Evolutionary conservation across 2,797 vertebrate genomes (phyloP).

Genomic region (Uromys caudimaculatus): DNA sequence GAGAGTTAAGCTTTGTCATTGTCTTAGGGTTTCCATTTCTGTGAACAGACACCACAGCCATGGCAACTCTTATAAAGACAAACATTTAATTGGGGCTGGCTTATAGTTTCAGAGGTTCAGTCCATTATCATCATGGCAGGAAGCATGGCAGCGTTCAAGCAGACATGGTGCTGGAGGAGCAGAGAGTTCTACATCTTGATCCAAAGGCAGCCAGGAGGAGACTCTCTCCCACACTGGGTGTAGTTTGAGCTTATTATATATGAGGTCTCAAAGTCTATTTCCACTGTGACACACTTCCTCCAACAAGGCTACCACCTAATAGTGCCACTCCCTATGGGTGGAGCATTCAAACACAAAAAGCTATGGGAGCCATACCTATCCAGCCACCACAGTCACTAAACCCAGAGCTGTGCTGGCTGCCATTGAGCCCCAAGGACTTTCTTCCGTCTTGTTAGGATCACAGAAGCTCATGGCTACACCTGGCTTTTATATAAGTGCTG

Average conservation of each 20-base stretch:
- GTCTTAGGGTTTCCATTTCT: neutral
- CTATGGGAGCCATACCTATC: neutral
- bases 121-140: neutral
- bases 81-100: neutral
- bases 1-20: neutral
- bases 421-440: neutral
- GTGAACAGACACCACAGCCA: neutral
- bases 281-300: neutral
- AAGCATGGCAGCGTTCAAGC: neutral
- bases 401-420: neutral
- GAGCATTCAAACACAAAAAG: neutral
- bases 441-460: neutral
- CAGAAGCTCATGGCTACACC: neutral
- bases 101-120: neutral
- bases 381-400: neutral
- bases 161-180: neutral
- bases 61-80: neutral
- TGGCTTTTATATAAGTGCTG: neutral
- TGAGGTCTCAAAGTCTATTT: neutral
- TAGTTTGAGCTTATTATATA: neutral
- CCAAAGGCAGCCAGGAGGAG: neutral
- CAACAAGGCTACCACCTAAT: neutral
- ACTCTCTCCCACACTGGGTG: neutral
- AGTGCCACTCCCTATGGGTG: neutral
- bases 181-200: neutral